phyloP scores from a whole-genome alignment of 2,113 vertebrate genomes.

The Andinoacara biseriatus region DNA sequence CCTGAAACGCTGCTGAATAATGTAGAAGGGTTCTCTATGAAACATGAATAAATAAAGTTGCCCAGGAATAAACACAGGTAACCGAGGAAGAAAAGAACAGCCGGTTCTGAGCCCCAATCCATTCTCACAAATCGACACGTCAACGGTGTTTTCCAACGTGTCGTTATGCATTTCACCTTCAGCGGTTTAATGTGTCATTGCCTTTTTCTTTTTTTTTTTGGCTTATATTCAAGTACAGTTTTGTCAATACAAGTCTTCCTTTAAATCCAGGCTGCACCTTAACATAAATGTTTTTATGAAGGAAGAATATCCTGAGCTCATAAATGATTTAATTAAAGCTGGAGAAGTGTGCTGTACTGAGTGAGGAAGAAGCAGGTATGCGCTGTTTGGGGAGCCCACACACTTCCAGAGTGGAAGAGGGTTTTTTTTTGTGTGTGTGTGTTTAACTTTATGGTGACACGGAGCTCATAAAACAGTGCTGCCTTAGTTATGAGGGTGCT shows the following conservation, averaged over 20 bases:
- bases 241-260: not conserved
- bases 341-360: not conserved
- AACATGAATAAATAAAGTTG: conserved; percentile 43
- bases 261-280: not conserved
- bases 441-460: not conserved
- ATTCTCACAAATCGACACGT: not conserved
- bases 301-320: not conserved
- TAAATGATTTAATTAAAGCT: conserved; percentile 38
- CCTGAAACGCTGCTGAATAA: conserved; percentile 47
- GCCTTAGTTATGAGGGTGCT: not conserved
- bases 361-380: not conserved
- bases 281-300: not conserved
- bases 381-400: conserved; percentile 26
- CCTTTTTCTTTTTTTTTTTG: not conserved
- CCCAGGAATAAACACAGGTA: conserved; percentile 20
- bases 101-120: not conserved
- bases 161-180: not conserved
- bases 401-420: conserved; percentile 12
- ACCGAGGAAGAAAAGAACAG: not conserved
- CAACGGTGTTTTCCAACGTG: not conserved
- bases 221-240: not conserved
- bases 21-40: conserved; percentile 24
- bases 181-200: not conserved
- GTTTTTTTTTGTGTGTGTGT: not conserved
- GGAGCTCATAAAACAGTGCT: conserved; percentile 40